Evolutionary conservation across 2,888 invertebrate species (phyloP).

Genomic region (Amphipoea oculea): DNA sequence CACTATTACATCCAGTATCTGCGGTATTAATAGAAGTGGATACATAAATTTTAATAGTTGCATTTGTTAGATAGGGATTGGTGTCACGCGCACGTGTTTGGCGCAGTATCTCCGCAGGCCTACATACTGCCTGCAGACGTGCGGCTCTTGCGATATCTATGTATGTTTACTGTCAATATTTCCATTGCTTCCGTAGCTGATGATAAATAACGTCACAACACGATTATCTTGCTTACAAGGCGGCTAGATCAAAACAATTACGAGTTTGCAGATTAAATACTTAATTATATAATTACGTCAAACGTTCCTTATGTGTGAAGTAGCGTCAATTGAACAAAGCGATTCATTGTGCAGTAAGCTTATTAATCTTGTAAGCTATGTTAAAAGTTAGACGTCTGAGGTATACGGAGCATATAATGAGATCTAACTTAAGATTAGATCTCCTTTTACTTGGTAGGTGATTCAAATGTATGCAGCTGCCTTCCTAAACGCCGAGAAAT

Average conservation of each 20-base stretch:
- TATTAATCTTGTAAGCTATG: slow-evolving; percentile 18
- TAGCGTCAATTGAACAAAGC: slow-evolving; percentile 29
- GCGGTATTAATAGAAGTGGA: slow-evolving; percentile 80
- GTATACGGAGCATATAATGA: slow-evolving; percentile 34
- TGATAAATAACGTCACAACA: slow-evolving; percentile 47
- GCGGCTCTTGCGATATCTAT: slow-evolving; percentile 36
- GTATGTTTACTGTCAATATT: slow-evolving; percentile 57
- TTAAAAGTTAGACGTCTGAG: slow-evolving; percentile 18
- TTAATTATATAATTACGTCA: slow-evolving; percentile 59
- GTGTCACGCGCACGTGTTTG: slow-evolving; percentile 78
- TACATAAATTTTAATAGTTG: slow-evolving; percentile 79
- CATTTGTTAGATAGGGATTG: slow-evolving; percentile 78
- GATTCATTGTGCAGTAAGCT: slow-evolving; percentile 23
- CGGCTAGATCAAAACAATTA: slow-evolving; percentile 56
- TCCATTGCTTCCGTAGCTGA: slow-evolving; percentile 54
- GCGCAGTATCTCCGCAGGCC: slow-evolving; percentile 57
- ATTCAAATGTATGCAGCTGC: slow-evolving; percentile 13
- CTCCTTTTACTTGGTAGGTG: slow-evolving; percentile 16
- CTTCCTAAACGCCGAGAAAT: slow-evolving; percentile 20
- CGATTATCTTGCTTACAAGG: slow-evolving; percentile 55
- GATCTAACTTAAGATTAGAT: slow-evolving; percentile 35
- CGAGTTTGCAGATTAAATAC: slow-evolving; percentile 48
- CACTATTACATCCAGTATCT: slow-evolving; percentile 75
- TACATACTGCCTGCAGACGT: slow-evolving; percentile 42
- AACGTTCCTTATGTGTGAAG: slow-evolving; percentile 36